Conservation (phyloP, 2,888 invertebrate genomes). For the Cheilosia pagana region DNA sequence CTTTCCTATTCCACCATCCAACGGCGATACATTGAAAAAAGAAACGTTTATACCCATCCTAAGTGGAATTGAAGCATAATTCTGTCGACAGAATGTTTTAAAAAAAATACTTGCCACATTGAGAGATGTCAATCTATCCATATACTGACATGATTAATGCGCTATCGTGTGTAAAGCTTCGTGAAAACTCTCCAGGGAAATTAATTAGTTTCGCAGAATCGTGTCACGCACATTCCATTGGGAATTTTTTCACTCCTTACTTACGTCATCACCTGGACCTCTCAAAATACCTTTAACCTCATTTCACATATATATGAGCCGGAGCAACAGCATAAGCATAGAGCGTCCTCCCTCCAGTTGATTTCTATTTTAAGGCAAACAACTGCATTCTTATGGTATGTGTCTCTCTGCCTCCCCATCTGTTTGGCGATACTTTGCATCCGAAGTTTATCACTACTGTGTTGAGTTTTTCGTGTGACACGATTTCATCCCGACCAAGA, state of each 20-base stretch:
- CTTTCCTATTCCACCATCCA: constrained; percentile 12
- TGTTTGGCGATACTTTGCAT: constrained; percentile 62
- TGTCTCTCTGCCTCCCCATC: constrained; percentile 15
- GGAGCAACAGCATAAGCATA: background rate
- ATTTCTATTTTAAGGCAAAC: constrained; percentile 48
- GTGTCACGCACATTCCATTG: constrained; percentile 24
- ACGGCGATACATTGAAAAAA: background rate
- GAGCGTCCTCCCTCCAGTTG: constrained; percentile 18
- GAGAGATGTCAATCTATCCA: constrained; percentile 60
- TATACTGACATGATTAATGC: constrained; percentile 47
- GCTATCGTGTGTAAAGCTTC: background rate
- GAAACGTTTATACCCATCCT: constrained; percentile 15
- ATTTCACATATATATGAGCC: constrained; percentile 54
- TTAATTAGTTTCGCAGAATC: constrained; percentile 12
- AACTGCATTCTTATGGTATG: constrained; percentile 34
- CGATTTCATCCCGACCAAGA: constrained; percentile 34
- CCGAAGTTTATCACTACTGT: constrained; percentile 53
- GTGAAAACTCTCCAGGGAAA: constrained; percentile 22
- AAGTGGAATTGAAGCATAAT: constrained; percentile 67
- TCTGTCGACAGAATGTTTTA: constrained; percentile 73
- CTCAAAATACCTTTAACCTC: constrained; percentile 48
- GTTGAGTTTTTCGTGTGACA: constrained; percentile 65
- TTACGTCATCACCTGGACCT: constrained; percentile 55
- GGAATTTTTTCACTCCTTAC: constrained; percentile 12
- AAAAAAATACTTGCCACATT: constrained; percentile 11